Conservation (phyloP, 2,797 vertebrate genomes). For the Hemibagrus guttatus region DNA sequence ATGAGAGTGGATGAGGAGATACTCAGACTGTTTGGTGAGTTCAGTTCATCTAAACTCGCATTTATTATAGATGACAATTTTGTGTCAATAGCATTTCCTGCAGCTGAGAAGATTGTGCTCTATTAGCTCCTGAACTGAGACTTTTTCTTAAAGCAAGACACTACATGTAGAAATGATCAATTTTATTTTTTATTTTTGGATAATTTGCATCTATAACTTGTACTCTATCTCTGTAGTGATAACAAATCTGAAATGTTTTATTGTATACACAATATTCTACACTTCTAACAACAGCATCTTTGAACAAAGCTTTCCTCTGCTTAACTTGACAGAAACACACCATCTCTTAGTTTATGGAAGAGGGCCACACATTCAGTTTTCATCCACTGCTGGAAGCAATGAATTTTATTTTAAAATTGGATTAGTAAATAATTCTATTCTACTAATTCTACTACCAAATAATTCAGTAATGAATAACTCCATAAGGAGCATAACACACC, state of each 20-base stretch:
- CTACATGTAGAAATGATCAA: not conserved
- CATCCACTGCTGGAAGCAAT: not conserved
- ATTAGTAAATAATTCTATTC: too few relatives aligned
- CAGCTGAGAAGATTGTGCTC: not conserved
- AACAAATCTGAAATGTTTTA: not conserved
- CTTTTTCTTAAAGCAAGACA: not conserved
- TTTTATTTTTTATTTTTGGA: not conserved
- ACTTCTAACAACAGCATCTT: not conserved
- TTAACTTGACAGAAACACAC: too few relatives aligned
- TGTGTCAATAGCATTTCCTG: not conserved
- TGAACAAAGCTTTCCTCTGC: not conserved
- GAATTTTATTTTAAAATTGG: not conserved
- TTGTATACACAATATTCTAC: not conserved
- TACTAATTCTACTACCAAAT: too few relatives aligned
- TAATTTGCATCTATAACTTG: not conserved
- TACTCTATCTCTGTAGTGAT: not conserved
- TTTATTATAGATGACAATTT: not conserved
- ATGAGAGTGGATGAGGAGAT: conserved; percentile 77
- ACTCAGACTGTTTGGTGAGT: conserved; percentile 84
- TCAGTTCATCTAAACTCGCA: not conserved
- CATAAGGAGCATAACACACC: not conserved
- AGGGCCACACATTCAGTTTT: not conserved
- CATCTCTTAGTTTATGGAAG: not conserved
- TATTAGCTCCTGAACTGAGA: not conserved
- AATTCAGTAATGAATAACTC: not conserved